These are phyloP conservation scores for Sebastes minor DNA, from an alignment of 2,797 vertebrate genomes.

Conservation along the genomic window DNA sequence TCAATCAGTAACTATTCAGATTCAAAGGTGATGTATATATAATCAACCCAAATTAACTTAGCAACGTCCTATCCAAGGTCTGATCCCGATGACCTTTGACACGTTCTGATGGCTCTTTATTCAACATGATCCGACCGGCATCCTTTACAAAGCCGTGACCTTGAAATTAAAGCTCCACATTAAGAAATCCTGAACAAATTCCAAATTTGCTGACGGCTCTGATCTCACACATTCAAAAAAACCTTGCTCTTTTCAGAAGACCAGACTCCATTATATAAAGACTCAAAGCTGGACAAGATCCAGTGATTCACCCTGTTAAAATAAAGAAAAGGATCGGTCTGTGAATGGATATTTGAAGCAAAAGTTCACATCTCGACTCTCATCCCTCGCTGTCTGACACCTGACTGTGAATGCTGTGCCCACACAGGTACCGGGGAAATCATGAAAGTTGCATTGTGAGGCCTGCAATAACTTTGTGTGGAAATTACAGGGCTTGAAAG, in stretches of 20 bases:
- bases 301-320: conserved; percentile 25
- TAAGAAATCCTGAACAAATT: conserved; percentile 11
- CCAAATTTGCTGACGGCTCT: neutral
- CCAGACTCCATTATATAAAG: conserved; percentile 23
- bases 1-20: conserved; percentile 21
- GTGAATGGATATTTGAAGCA: conserved; percentile 30
- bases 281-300: conserved; percentile 23
- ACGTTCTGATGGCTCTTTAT: neutral
- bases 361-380: conserved; percentile 3
- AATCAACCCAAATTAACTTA: conserved; percentile 36
- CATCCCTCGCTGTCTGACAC: neutral
- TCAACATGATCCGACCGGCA: neutral
- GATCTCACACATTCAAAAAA: conserved; percentile 37
- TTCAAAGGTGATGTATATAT: conserved; percentile 25
- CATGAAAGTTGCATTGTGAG: neutral
- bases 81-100: neutral
- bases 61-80: conserved; percentile 16
- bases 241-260: conserved; percentile 22
- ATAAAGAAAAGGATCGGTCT: neutral
- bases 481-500: neutral
- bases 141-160: neutral
- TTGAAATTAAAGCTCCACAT: conserved; percentile 18
- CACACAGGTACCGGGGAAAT: conserved; percentile 9
- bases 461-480: neutral
- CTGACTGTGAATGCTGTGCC: conserved; percentile 22